Evolutionary conservation across 2,888 invertebrate genomes (phyloP), one percentile per base, ranked within the genome.

Genomic region (Acronicta leporina): DNA sequence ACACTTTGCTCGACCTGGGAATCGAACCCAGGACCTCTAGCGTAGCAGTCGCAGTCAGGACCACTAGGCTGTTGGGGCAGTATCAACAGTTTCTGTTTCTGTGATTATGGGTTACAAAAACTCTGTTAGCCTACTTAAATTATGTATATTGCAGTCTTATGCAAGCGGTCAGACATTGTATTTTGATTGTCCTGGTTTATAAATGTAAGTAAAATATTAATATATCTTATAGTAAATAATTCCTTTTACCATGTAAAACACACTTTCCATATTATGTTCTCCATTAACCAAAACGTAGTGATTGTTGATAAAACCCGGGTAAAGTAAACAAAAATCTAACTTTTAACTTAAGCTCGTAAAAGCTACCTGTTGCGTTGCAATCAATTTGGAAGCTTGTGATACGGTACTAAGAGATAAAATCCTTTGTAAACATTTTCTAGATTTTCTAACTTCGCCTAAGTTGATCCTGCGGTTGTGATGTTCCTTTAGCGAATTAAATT

Each of bases 381-480:
- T 44, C n/a, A 48, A 50, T 33, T 58, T 48, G 42, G 8, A 53
- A 48, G 13, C 46, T 53, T 73, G 49, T 7, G 0, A 0, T 3
- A 9, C n/a, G 1, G 7, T 11, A 2, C 13, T 73, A 65, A 65
- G 59, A 13, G 11, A 42, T 45, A 69, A 20, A 60, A 48, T 73
- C 25, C 47, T 73, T 27, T 62, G 49, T 50, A 64, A 52, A 45
- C 65, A 44, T 33, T 38, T 44, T 67, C 61, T 56, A 74, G 43
- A 44, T 33, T 35, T 44, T 67, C 59, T 56, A 75, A 46, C 53
- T 74, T 47, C 16, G 16, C 13, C 50, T 70, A 67, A 75, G 73
- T 76, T 75, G 72, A 73, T 80, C 82, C 68, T 79, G 81, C 81
- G 87, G 87, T 87, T 87, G 87, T 87, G 88, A 87, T 48, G 44